Base-by-base conservation (phyloP, 1,140 invertebrate genomes). In the Adoxophyes honmai region DNA sequence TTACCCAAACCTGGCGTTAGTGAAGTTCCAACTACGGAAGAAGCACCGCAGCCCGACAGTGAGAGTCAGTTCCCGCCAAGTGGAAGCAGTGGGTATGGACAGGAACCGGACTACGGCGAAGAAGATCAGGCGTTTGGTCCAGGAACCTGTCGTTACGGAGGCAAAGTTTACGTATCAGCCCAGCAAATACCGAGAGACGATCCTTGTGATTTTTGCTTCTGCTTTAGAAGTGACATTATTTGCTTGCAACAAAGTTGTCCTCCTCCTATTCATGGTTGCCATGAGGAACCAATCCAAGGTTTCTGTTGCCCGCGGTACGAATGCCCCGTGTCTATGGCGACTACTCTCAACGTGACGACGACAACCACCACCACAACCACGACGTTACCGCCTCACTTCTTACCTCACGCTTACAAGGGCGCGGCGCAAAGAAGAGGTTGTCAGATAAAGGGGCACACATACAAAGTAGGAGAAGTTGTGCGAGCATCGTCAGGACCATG, bases 191-290 rank as follows among this genome's bases (percentile, higher is more conserved):
- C 96, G 14, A 90, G 96, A 67, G 95, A 97, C 60, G 96, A 98
- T 90, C 96, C 97, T 21, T 98, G 97, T 78, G 96, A 98, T 77
- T 98, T 98, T 91, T 98, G 97, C 87, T 98, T 98, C 93, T 98
- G 97, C 91, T 98, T 98, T 91, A 92, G 97, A 86, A 96, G 96
- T 78, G 97, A 98, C 76, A 98, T 98, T 64, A 98, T 98, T 66
- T 98, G 97, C 72, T 89, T 98, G 37, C 96, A 98, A 87, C 97
- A 98, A 81, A 97, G 96, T 73, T 98, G 97, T 89, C 97, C 97
- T 52, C 96, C 96, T 21, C 97, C 97, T 42, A 97, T 98, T 66
- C 92, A 94, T 36, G 94, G 94, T 28, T 98, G 97, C 75, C 94
- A 95, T 76, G 95, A 97, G 82, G 96, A 98, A 88, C 94, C 95